These are phyloP conservation scores for Vireo griseus DNA, from an alignment of 2,797 vertebrate genomes.

Conservation along the genomic window DNA sequence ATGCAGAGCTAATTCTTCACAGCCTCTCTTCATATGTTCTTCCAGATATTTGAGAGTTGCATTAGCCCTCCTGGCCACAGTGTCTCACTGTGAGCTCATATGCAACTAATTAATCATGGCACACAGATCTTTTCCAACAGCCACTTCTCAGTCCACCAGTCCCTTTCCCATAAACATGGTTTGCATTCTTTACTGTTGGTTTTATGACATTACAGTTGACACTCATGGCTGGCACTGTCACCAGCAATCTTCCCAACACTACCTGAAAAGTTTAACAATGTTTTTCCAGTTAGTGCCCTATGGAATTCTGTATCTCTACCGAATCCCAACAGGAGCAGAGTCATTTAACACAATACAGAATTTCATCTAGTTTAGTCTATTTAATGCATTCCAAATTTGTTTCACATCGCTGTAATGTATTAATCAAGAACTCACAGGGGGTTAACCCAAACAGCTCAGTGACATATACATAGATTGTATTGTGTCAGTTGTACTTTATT, in stretches of 20 bases:
- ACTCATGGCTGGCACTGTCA: neutral
- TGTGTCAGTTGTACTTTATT: neutral
- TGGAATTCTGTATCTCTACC: neutral
- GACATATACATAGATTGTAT: neutral
- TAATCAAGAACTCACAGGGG: neutral
- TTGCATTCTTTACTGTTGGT: neutral
- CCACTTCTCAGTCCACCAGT: neutral
- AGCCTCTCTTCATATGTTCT: neutral
- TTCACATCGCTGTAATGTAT: neutral
- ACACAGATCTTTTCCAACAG: neutral
- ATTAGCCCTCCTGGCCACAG: neutral
- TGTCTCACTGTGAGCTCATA: neutral
- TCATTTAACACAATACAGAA: neutral
- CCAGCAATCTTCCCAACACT: neutral
- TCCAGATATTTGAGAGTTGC: neutral
- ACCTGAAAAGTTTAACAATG: neutral
- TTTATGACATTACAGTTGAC: neutral
- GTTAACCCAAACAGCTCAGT: neutral
- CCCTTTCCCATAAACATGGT: neutral
- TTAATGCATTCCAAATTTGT: neutral
- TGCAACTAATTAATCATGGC: neutral
- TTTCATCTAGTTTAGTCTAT: neutral
- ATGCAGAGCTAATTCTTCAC: neutral
- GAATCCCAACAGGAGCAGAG: neutral
- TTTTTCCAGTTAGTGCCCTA: neutral